Evolutionary conservation across 2,113 vertebrate species (phyloP), one percentile per base, ranked within the genome.

Genomic region (Scomber japonicus): DNA sequence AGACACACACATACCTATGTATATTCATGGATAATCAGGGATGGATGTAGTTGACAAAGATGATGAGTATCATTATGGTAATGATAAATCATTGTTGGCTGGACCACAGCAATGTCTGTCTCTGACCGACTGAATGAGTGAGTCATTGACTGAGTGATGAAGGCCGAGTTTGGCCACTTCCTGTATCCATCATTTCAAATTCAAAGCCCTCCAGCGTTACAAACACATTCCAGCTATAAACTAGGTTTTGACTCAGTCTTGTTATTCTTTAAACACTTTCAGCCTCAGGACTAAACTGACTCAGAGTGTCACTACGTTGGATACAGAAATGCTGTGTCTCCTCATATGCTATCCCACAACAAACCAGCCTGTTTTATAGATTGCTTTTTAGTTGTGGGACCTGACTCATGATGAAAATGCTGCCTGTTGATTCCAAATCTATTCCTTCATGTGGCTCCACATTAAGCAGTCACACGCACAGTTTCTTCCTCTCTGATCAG

Each of bases 231-330:
- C 35, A 40, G 9, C 9, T 7, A 40, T 40, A 40, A 9, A 1
- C 35, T 9, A 40, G 35, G 35, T 40, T 40, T 40, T 40, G 35
- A 40, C 35, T 9, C 9, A 40, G 35, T 40, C 35, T 40, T 9
- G 35, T 40, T 40, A 7, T 40, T 2, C 6, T 40, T 9, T 40
- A 7, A 40, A 40, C 35, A 5, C 17, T 45, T 55, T 62, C 40
- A 31, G 66, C 15, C 44, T 59, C 44, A 15, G 45, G 61, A 64
- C n/a, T 57, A 65, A 57, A 57, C 30, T 19, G 27, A 48, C 24
- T 50, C 5, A 31, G 31, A 12, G 4, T 17, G 17, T 68, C 11
- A 53, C 64, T 14, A 21, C 17, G 49, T 68, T 4, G 53, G 3
- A 53, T 40, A 40, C 35, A 40, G 35, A 40, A 40, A 40, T 40